Evolutionary conservation across 1,140 invertebrate genomes (phyloP).

Genomic region (Tyrophagus putrescentiae): DNA sequence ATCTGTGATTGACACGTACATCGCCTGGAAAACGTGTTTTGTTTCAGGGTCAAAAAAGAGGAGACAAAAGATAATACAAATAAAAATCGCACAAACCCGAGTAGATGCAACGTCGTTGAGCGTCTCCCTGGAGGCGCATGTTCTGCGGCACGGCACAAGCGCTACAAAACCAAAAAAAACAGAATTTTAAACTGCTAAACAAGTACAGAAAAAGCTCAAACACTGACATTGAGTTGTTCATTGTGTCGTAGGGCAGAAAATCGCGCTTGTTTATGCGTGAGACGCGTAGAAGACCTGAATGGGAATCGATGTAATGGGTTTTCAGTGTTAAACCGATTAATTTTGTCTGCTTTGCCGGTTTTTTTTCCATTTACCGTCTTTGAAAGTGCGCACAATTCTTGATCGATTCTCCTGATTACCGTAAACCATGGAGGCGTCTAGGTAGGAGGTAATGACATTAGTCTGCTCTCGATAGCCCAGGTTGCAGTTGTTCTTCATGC

Average conservation of each 20-base stretch:
- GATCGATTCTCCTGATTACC: constrained; percentile 48
- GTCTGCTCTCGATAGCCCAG: constrained; percentile 62
- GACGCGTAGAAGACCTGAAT: constrained; percentile 5
- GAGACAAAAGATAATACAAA: too few relatives aligned
- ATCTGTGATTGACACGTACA: constrained; percentile 36
- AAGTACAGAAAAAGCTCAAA: too few relatives aligned
- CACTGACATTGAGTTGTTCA: constrained; percentile 14
- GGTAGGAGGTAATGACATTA: constrained; percentile 86
- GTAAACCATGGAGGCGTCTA: constrained; percentile 94
- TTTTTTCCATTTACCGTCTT: too few relatives aligned
- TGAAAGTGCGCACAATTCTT: constrained; percentile 19
- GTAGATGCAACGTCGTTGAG: constrained; percentile 1
- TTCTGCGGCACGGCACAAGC: background rate
- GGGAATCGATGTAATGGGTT: too few relatives aligned
- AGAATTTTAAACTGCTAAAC: too few relatives aligned
- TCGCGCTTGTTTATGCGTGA: constrained; percentile 18
- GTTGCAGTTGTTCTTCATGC: constrained; percentile 18
- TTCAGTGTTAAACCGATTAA: too few relatives aligned
- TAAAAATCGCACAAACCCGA: background rate
- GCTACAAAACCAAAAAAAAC: too few relatives aligned
- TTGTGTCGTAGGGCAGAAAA: constrained; percentile 23
- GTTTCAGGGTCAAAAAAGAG: constrained; percentile 34
- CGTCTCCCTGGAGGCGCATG: background rate
- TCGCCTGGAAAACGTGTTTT: constrained; percentile 34
- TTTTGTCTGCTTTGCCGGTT: too few relatives aligned